These are phyloP conservation scores for Melanotaenia boesemani DNA, from an alignment of 2,797 vertebrate genomes.

Conservation along the genomic window DNA sequence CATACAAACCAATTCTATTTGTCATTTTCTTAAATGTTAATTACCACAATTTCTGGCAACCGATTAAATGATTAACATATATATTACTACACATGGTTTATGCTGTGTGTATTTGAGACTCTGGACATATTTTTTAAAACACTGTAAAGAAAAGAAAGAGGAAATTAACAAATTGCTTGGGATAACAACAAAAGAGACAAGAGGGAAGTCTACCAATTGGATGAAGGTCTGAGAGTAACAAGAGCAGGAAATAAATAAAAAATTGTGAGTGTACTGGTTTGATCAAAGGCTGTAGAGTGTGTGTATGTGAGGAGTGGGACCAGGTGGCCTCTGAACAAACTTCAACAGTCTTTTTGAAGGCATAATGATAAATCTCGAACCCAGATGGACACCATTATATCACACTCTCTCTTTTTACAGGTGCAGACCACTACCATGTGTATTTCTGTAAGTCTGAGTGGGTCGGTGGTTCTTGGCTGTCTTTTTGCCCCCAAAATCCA, in stretches of 20 bases:
- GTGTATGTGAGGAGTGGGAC: background rate
- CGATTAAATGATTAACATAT: background rate
- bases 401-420: conserved; percentile 76
- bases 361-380: conserved; percentile 28
- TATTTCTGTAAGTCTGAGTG: conserved; percentile 97
- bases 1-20: background rate
- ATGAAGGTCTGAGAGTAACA: conserved; percentile 14
- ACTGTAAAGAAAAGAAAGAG: background rate
- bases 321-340: conserved; percentile 50
- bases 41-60: conserved; percentile 6
- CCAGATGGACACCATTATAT: conserved; percentile 70
- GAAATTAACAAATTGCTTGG: conserved; percentile 13
- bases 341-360: conserved; percentile 46
- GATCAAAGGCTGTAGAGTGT: conserved; percentile 44
- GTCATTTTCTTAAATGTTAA: background rate
- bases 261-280: conserved; percentile 12
- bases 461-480: conserved; percentile 97
- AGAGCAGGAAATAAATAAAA: conserved; percentile 15
- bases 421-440: conserved; percentile 99
- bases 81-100: background rate
- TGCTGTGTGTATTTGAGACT: background rate
- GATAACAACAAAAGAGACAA: background rate
- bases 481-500: conserved; percentile 97
- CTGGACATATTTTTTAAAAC: conserved; percentile 1
- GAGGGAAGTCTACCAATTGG: conserved; percentile 17